Conservation (phyloP, 2,888 invertebrate genomes). For the Drosophila tanythrix region DNA sequence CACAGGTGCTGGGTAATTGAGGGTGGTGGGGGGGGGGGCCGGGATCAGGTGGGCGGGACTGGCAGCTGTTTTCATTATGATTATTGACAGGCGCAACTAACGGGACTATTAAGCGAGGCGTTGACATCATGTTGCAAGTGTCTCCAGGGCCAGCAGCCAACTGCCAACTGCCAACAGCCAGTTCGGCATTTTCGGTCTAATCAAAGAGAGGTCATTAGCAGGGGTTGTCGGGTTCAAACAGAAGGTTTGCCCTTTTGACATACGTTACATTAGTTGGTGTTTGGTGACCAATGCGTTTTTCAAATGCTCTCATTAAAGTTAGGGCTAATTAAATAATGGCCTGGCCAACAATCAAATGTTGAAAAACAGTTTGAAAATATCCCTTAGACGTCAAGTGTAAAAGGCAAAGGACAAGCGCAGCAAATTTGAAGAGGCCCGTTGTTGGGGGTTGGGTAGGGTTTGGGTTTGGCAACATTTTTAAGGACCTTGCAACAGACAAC, state of each 20-base stretch:
- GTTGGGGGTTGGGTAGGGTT: background rate
- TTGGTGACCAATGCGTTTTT: conserved; percentile 34
- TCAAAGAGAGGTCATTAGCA: conserved; percentile 76
- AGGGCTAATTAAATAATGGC: conserved; percentile 58
- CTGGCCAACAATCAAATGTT: conserved; percentile 36
- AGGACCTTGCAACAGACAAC: conserved; percentile 66
- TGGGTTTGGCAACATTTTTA: conserved; percentile 25
- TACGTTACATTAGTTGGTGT: conserved; percentile 30
- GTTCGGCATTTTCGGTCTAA: conserved; percentile 35
- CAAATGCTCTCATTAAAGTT: conserved; percentile 58
- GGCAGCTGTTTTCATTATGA: conserved; percentile 77
- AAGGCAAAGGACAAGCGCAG: conserved; percentile 66
- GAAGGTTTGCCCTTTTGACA: conserved; percentile 46
- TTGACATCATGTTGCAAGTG: conserved; percentile 67
- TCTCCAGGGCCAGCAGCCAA: conserved; percentile 51
- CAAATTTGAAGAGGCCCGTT: conserved; percentile 45
- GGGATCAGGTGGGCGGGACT: conserved; percentile 39
- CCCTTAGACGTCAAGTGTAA: conserved; percentile 14
- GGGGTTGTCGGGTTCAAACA: conserved; percentile 18
- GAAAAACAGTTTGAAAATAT: conserved; percentile 42
- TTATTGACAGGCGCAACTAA: conserved; percentile 74
- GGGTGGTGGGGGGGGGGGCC: background rate
- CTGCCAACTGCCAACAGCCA: background rate
- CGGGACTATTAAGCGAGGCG: conserved; percentile 71
- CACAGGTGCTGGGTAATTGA: conserved; percentile 46